Evolutionary conservation across 2,888 invertebrate genomes (phyloP), one percentile per base, ranked within the genome.

Genomic region (Caradrina clavipalpis): DNA sequence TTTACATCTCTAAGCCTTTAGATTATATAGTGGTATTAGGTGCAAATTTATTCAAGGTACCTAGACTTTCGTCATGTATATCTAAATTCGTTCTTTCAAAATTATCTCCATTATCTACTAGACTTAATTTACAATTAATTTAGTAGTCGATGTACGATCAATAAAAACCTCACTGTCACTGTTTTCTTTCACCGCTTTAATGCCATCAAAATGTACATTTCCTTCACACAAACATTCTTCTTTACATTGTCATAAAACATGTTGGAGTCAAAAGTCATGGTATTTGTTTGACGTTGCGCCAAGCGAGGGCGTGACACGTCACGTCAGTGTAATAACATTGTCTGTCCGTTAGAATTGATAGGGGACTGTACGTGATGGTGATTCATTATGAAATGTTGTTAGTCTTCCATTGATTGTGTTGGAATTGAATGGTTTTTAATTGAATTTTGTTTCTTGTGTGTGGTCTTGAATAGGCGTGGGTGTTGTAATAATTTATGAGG

Each of bases 301-400:
- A 67, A 64, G 66, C 31, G 62, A 72, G 64, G 71, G 77, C 73
- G 73, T 69, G 77, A 73, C 77, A 58, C 54, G 61, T 80, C 77
- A 77, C 53, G 73, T 69, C 70, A 51, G 26, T 63, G 60, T 66
- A 75, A 75, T 71, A 79, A 77, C 78, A 79, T 72, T 71, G 72
- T 74, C 73, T 22, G 65, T 67, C 69, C 35, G 63, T 58, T 73
- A 56, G 39, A 76, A 64, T 69, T 78, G 60, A 76, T 76, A 73
- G 65, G 56, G 54, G 56, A 72, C 69, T 73, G 49, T 51, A 55
- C 17, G 51, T 67, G 45, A 42, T 64, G 50, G 71, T 64, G 79
- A 69, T 77, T 78, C 69, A 79, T 79, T 78, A 79, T 63, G 60
- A 75, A 75, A 79, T 66, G 63, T 64, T 70, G 66, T 78, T 70